phyloP scores from a whole-genome alignment of 2,797 vertebrate genomes.

The Gymnocypris eckloni region DNA sequence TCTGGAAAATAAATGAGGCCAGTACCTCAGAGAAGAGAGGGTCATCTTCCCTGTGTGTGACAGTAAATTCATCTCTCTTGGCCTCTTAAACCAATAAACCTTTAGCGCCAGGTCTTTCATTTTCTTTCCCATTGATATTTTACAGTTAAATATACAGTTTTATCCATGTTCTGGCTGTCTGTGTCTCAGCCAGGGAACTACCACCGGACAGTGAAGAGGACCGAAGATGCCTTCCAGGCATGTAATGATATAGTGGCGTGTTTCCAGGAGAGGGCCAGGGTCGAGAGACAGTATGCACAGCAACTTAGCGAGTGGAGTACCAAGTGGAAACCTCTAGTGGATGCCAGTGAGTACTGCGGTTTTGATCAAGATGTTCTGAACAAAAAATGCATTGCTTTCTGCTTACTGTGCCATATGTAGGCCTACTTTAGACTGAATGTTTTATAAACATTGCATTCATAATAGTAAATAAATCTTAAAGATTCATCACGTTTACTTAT shows the following conservation, averaged over 20 bases:
- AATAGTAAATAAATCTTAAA: not conserved
- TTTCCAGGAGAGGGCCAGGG: slow-evolving; percentile 86
- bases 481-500: not conserved
- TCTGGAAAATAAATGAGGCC: slow-evolving; percentile 24
- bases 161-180: slow-evolving; percentile 54
- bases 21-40: not conserved
- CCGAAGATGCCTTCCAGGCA: slow-evolving; percentile 83
- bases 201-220: slow-evolving; percentile 80
- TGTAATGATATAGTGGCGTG: slow-evolving; percentile 84
- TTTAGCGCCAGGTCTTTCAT: slow-evolving; percentile 5
- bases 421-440: not conserved
- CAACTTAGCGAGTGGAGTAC: slow-evolving; percentile 82
- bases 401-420: not conserved
- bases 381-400: not conserved
- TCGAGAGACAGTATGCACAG: slow-evolving; percentile 84
- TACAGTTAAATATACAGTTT: not conserved
- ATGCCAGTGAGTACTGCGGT: slow-evolving; percentile 77
- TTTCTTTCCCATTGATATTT: not conserved
- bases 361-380: not conserved
- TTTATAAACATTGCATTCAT: not conserved
- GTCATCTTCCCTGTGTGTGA: not conserved
- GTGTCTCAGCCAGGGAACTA: slow-evolving; percentile 83
- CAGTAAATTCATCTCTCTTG: not conserved
- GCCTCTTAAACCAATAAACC: not conserved
- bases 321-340: slow-evolving; percentile 84